A percentile compares a stretch with the other conserved stretches of the same genome.
Evolutionary conservation across 92 coral and sea anemone species (phyloP).

Genomic region (Porites rus): DNA sequence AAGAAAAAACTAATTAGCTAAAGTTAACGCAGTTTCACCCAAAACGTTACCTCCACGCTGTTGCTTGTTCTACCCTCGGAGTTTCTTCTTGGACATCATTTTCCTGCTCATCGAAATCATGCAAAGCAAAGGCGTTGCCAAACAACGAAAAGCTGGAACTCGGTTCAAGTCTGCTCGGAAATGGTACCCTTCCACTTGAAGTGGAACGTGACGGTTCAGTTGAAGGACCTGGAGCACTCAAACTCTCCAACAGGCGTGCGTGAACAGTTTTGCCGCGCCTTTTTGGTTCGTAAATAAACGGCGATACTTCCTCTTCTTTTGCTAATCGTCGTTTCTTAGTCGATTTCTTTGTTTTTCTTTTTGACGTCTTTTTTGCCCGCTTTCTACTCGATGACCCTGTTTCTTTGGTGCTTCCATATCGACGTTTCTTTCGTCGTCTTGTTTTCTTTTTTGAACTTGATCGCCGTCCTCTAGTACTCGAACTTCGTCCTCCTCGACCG

Average conservation of each 20-base stretch:
- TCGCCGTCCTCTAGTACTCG: conserved; percentile 50
- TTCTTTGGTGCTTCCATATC: conserved; percentile 3
- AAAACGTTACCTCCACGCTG: not conserved
- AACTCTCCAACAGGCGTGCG: conserved; percentile 74
- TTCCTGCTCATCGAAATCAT: conserved; percentile 63
- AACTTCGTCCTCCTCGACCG: conserved; percentile 60
- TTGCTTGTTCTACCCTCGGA: conserved; percentile 17
- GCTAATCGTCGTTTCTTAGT: conserved; percentile 51
- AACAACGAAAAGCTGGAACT: conserved; percentile 80
- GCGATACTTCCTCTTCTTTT: conserved; percentile 60
- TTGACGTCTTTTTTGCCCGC: conserved; percentile 10
- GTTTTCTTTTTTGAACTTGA: conserved; percentile 38
- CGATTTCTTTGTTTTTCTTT: conserved; percentile 39
- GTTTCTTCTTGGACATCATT: conserved; percentile 19
- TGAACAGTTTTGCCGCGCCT: conserved; percentile 77
- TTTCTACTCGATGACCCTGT: conserved; percentile 17
- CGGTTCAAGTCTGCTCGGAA: conserved; percentile 83
- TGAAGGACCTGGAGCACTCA: conserved; percentile 59
- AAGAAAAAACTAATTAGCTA: too few relatives aligned
- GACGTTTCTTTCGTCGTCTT: conserved; percentile 12
- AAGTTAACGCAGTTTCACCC: too few relatives aligned
- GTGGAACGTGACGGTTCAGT: conserved; percentile 53
- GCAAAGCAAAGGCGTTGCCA: conserved; percentile 81
- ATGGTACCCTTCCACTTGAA: conserved; percentile 67
- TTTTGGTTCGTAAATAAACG: conserved; percentile 41